These are phyloP conservation scores for Ophion obscuratus DNA, from an alignment of 2,888 invertebrate genomes.

Conservation along the genomic window DNA sequence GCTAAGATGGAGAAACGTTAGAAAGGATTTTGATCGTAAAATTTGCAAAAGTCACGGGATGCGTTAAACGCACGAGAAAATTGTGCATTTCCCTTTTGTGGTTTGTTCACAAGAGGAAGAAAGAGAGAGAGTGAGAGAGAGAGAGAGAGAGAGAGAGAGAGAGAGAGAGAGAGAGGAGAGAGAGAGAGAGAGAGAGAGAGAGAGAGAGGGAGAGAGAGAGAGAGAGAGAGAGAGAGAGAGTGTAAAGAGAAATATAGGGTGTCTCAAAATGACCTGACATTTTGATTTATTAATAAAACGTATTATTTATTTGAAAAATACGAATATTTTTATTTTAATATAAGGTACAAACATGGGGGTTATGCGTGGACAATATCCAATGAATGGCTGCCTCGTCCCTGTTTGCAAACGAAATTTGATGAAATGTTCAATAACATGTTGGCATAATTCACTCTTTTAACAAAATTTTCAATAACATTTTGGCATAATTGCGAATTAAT, in stretches of 20 bases:
- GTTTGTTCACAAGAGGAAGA: conserved; percentile 7
- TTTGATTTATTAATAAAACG: too few relatives aligned
- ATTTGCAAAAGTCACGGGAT: conserved; percentile 23
- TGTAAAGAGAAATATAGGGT: not conserved
- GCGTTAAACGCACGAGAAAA: conserved; percentile 40
- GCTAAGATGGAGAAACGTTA: not conserved
- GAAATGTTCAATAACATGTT: too few relatives aligned
- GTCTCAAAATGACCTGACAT: too few relatives aligned
- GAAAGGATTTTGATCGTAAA: conserved; percentile 35
- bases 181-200: conserved; percentile 38
- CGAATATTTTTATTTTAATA: too few relatives aligned
- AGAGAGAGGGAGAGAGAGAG: conserved; percentile 22
- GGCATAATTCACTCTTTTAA: too few relatives aligned
- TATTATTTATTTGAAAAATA: too few relatives aligned
- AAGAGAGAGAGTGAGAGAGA: conserved; percentile 25
- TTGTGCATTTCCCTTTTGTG: conserved; percentile 42
- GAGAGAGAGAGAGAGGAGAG: conserved; percentile 32
- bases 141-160: not conserved
- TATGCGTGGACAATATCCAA: too few relatives aligned
- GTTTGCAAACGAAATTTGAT: too few relatives aligned
- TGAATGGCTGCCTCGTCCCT: too few relatives aligned
- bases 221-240: conserved; percentile 24
- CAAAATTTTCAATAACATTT: too few relatives aligned
- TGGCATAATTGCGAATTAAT: too few relatives aligned
- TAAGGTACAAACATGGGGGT: too few relatives aligned